Base-by-base conservation (phyloP, 2,888 invertebrate genomes). In the Eurytoma californica region DNA sequence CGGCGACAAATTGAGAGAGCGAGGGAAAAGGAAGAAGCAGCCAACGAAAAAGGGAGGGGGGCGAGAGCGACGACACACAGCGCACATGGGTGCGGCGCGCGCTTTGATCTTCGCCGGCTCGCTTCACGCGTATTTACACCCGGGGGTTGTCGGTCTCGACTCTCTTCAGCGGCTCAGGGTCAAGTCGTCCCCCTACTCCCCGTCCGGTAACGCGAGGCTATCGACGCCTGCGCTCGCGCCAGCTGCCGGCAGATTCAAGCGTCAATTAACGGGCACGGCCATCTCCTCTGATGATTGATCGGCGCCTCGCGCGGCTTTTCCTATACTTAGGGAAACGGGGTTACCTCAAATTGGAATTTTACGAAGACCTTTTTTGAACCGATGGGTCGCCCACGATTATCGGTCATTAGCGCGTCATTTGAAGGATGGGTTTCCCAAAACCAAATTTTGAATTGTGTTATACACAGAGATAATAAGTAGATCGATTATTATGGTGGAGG, bases 91-190 rank as follows among this genome's bases (percentile, higher is more conserved):
- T 14, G 72, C 66, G 76, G 77, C 63, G 47, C 65, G 77, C 67
- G 81, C 83, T 84, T 84, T 84, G 82, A 84, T 84, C 84, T 83
- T 80, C 72, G 82, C 84, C 84, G 84, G 82, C 82, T 83, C 84
- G 80, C 84, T 85, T 83, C 83, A 83, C 84, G 83, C 82, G 82
- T 83, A 83, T 84, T 84, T 84, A 83, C 83, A 77, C 83, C 72
- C 39, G 3, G 39, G 30, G 68, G 55, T 55, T 28, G 28, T 16
- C 55, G 47, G 55, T n/a, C 28, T 66, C 20, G 12, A n/a, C 55
- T 24, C 51, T 24, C 68, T 39, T 39, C 39, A 39, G 9, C 39
- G 7, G 60, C 60, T 14, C 30, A 24, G 61, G 20, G 67, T 30
- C 61, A 53, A 55, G 61, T 65, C 51, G 39, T 28, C 69, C 47